Percentiles rank a stretch among this genome's conserved stretches.
Conservation (phyloP, 2,888 invertebrate genomes). For the Pyrochroa serraticornis region DNA sequence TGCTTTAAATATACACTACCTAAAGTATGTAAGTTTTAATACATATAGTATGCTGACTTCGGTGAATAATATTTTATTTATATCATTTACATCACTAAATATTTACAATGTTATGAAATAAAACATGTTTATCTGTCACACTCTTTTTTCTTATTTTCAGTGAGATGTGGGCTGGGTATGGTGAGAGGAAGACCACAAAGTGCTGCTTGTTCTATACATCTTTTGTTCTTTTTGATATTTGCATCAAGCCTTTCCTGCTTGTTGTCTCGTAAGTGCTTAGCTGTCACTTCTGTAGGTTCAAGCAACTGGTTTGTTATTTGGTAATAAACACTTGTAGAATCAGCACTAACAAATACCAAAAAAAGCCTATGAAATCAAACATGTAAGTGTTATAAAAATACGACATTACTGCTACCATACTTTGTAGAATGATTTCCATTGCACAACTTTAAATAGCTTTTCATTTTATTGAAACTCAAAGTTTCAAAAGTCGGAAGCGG, state of each 20-base stretch:
- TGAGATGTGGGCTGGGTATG: constrained; percentile 20
- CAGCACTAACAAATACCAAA: constrained; percentile 57
- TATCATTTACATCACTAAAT: constrained; percentile 45
- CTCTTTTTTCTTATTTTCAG: background rate
- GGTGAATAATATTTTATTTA: constrained; percentile 43
- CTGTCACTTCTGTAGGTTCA: constrained; percentile 41
- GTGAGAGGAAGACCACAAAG: constrained; percentile 45
- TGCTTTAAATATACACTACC: constrained; percentile 41
- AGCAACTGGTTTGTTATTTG: constrained; percentile 51
- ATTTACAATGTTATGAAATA: constrained; percentile 39
- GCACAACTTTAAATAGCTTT: constrained; percentile 30
- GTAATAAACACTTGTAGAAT: constrained; percentile 60
- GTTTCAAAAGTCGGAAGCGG: constrained; percentile 55
- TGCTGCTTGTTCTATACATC: constrained; percentile 47
- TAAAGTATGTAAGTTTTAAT: constrained; percentile 40
- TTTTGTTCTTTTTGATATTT: constrained; percentile 43
- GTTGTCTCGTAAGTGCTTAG: constrained; percentile 43
- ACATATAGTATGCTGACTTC: constrained; percentile 30
- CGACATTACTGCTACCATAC: background rate
- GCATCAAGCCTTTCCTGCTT: constrained; percentile 45
- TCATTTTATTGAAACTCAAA: constrained; percentile 54
- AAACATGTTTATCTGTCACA: constrained; percentile 36
- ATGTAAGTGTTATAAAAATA: background rate
- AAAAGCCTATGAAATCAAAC: constrained; percentile 37
- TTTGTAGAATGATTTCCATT: constrained; percentile 24